Evolutionary conservation across 2,797 vertebrate genomes (phyloP), one percentile per base, ranked within the genome.

Genomic region (Enteromius anoplus): DNA sequence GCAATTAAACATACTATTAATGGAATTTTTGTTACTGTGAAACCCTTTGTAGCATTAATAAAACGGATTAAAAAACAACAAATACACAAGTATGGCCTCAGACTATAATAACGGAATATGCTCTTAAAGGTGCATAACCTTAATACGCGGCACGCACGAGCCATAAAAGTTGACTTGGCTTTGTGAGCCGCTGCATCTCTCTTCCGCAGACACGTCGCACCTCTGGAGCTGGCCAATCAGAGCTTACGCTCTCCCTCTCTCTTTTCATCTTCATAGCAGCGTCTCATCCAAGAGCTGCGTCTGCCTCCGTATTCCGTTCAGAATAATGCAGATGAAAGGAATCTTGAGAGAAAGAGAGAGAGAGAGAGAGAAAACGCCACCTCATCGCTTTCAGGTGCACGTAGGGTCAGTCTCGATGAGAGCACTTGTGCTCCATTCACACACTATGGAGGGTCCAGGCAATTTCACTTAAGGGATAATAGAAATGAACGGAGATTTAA

Each of bases 291-390:
- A 84, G 60, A 89, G 75, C 82, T 93, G 94, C 95, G 94, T 94
- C 93, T 95, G 94, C 94, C 94, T 95, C 94, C 93, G 93, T 92
- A 94, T 91, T 93, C 87, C 66, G 34, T 53, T 71, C 82, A 45
- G 65, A 86, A 80, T 84, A 68, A 40, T 37, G 58, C 76, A 85
- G 87, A 84, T 88, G 81, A 88, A 86, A 79, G 53, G 76, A 83
- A 71, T 58, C 69, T 49, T 34, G 75, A 71, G 85, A 32, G 32
- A 32, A 32, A 32, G 32, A 32, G 3, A 60, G 66, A 45, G 70
- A 49, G 19, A 62, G 80, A 82, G 47, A 82, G 75, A 82, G 76
- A 78, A 37, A 86, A 83, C 71, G 87, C 87, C 87, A 87, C 84
- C 87, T 86, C 85, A 88, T 84, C 87, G 78, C 81, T 86, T 86